Conservation (phyloP, 2,113 vertebrate species). For the Cervus canadensis region DNA sequence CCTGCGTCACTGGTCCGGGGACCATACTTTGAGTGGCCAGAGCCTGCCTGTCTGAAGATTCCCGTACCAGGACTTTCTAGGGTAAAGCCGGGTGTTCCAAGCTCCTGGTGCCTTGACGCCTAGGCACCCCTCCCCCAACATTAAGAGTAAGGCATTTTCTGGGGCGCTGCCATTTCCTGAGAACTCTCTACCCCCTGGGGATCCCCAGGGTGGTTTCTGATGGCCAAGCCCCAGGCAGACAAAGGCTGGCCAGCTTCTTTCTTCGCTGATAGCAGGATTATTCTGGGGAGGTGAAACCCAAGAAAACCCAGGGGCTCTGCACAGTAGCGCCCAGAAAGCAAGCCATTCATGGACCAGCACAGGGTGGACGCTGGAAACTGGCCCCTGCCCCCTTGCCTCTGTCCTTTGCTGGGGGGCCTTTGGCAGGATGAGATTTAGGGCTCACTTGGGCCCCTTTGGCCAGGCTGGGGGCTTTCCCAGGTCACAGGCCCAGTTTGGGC, state of each 20-base stretch:
- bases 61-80: not conserved
- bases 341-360: not conserved
- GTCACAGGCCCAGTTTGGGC: not conserved
- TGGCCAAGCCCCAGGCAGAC: not conserved
- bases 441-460: not conserved
- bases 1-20: fast-evolving
- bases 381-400: not conserved
- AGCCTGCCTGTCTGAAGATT: not conserved
- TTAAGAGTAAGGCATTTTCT: not conserved
- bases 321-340: not conserved
- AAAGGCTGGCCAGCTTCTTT: slow-evolving; percentile 16
- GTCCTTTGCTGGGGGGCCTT: not conserved
- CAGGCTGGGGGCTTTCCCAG: not conserved
- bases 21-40: not conserved
- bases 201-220: not conserved
- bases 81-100: not conserved
- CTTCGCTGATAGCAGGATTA: not conserved
- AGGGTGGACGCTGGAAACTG: not conserved
- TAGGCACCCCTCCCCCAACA: not conserved
- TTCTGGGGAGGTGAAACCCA: slow-evolving; percentile 27
- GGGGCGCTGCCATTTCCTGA: not conserved
- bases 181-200: not conserved
- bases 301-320: slow-evolving; percentile 49
- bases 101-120: not conserved
- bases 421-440: not conserved